These are phyloP conservation scores for Pyrochroa serraticornis DNA, from an alignment of 2,888 invertebrate genomes.

Conservation along the genomic window DNA sequence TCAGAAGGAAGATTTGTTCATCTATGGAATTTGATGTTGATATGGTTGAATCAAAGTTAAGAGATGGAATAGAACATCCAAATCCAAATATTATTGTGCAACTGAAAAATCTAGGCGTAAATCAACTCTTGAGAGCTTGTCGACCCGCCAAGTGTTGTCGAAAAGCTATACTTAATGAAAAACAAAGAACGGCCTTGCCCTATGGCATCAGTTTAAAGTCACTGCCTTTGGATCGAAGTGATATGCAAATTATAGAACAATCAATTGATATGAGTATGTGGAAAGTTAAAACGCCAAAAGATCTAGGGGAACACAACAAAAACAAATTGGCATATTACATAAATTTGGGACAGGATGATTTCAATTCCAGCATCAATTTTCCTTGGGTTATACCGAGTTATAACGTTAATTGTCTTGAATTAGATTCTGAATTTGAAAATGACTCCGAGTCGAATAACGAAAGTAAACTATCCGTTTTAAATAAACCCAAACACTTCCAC, in stretches of 20 bases:
- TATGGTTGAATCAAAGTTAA: constrained; percentile 35
- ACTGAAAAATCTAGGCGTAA: constrained; percentile 42
- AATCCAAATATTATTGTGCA: constrained; percentile 36
- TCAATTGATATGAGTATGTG: constrained; percentile 42
- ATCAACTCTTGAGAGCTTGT: constrained; percentile 44
- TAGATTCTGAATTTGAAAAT: too few species aligned
- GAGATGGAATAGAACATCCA: constrained; percentile 36
- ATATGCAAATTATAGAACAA: constrained; percentile 41
- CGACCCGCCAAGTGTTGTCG: constrained; percentile 47
- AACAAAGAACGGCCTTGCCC: constrained; percentile 39
- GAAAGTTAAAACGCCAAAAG: constrained; percentile 36
- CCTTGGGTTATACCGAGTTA: constrained; percentile 19
- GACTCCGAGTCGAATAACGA: too few species aligned
- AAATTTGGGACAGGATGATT: constrained; percentile 14
- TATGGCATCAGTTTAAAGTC: constrained; percentile 45
- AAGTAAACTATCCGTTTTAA: too few species aligned
- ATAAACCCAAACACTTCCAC: too few species aligned
- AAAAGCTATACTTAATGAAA: constrained; percentile 43
- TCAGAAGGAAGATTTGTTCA: constrained; percentile 42
- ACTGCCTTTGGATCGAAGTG: constrained; percentile 41
- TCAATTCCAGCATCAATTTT: constrained; percentile 10
- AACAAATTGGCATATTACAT: constrained; percentile 17
- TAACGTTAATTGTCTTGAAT: not conserved
- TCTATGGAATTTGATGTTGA: constrained; percentile 44
- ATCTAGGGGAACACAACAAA: constrained; percentile 6